A percentile compares a stretch with the other conserved stretches of the same genome.
Evolutionary conservation across 1,140 invertebrate species (phyloP).

Genomic region (Orius laevigatus): DNA sequence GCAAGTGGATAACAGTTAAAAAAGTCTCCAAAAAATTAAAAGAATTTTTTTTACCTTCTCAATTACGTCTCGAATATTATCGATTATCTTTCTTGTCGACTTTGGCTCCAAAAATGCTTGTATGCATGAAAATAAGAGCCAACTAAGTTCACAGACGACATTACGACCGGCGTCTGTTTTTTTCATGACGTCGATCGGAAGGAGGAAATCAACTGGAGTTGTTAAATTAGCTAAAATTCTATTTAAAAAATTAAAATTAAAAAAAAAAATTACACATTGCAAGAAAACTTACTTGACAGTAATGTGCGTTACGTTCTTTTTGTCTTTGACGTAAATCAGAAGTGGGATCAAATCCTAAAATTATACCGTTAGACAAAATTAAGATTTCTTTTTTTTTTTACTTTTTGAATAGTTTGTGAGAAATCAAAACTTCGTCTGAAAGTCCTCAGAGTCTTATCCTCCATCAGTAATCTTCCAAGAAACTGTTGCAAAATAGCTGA

Average conservation of each 20-base stretch:
- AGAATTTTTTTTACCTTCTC: slow-evolving; percentile 27
- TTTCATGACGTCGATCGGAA: slow-evolving; percentile 42
- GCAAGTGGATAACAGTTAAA: not conserved
- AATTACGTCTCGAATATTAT: slow-evolving; percentile 43
- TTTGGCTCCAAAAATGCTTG: slow-evolving; percentile 43
- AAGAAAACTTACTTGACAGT: slow-evolving; percentile 23
- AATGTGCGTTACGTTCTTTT: slow-evolving; percentile 29
- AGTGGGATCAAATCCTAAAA: slow-evolving; percentile 39
- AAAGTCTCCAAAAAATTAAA: slow-evolving; percentile 1
- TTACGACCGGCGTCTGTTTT: slow-evolving; percentile 43
- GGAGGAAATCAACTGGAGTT: slow-evolving; percentile 49
- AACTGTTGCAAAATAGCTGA: too few species aligned
- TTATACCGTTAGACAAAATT: too few species aligned
- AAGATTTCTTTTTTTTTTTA: too few species aligned
- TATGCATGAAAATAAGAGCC: slow-evolving; percentile 42
- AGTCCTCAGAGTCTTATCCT: slow-evolving; percentile 42
- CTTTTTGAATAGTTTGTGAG: slow-evolving; percentile 44
- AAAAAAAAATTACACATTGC: too few species aligned
- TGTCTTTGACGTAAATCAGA: slow-evolving; percentile 43
- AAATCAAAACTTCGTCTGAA: slow-evolving; percentile 47
- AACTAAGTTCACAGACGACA: slow-evolving; percentile 49
- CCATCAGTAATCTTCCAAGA: slow-evolving; percentile 18
- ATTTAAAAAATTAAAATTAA: too few species aligned
- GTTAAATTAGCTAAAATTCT: slow-evolving; percentile 51
- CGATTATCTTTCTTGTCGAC: slow-evolving; percentile 44